Base-by-base conservation (phyloP, 2,797 vertebrate species). In the Peromyscus attwateri region DNA sequence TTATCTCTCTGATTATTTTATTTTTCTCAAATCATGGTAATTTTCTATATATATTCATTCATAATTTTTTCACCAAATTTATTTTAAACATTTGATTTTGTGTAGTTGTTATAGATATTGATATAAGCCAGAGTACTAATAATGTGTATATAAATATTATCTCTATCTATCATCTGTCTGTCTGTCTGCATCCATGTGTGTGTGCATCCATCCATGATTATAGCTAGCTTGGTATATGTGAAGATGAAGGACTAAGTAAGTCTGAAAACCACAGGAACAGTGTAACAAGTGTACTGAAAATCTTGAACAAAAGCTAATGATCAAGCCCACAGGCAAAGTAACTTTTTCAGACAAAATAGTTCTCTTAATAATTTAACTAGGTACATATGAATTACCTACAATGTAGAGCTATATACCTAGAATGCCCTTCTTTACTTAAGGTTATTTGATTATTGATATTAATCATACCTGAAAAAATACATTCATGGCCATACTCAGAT, bases 21-120 rank as follows among this genome's bases (percentile, higher is more conserved):
- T 64, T 77, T 93, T 91, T 88, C 34, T 91, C 43, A 82, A 89
- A 96, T 91, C 34, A 29, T 82, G 34, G 81, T 87, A 73, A 71
- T 57, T 83, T 95, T 95, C 49, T 89, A 13, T 43, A 55, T 46
- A 73, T 93, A 71, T 2, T 60, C 6, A 95, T 95, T 92, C 43
- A 80, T 19, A 52, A 71, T 34, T 95, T 60, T 52, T 89, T 25
- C n/a, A 93, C 70, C 46, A 87, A 23, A 57, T 71, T 13, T 95
- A 95, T 93, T 71, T 95, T 79, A 94, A 29, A 52, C 43, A 94
- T 91, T 90, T 94, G 8, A 57, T 75, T 94, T 82, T 88, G 49
- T 21, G 27, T 12, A 75, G 21, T 91, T 90, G 49, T 95, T 79
- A 73, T 46, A 11, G 43, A 76, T 49, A 2, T 55, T 37, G 46